Percentiles rank a stretch among this genome's conserved stretches.
Conservation (phyloP, 2,797 vertebrate genomes). For the Myotis vivesi region DNA sequence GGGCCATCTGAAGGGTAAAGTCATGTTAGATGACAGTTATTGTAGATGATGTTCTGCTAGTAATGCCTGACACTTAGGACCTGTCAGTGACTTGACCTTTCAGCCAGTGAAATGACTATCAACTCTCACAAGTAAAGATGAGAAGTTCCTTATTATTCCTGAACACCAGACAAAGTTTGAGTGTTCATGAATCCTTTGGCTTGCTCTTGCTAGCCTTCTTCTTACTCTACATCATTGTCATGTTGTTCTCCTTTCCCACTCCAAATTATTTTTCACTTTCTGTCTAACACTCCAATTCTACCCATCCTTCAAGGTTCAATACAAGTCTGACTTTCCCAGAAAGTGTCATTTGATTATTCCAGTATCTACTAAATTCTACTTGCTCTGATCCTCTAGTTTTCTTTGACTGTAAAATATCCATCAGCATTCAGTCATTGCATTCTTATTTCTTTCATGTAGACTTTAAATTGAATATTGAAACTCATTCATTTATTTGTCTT, state of each 20-base stretch:
- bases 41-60: not conserved
- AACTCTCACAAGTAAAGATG: not conserved
- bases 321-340: not conserved
- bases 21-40: not conserved
- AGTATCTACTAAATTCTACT: not conserved
- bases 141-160: slow-evolving; percentile 3
- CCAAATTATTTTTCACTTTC: not conserved
- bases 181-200: slow-evolving; percentile 1
- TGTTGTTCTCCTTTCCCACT: not conserved
- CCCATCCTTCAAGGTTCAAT: not conserved
- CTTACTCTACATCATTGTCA: not conserved
- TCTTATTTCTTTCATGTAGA: slow-evolving; percentile 15
- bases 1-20: not conserved
- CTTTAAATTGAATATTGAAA: slow-evolving; percentile 28
- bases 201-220: not conserved
- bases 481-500: slow-evolving; percentile 9
- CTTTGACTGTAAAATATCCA: not conserved
- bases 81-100: not conserved
- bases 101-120: not conserved
- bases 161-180: not conserved
- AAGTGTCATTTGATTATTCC: not conserved
- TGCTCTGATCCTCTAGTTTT: not conserved
- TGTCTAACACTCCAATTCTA: not conserved
- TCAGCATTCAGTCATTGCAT: not conserved
- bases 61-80: not conserved